A percentile compares a stretch with the other conserved stretches of the same genome.
Conservation (phyloP, 2,888 invertebrate species). For the Clostera curtula region DNA sequence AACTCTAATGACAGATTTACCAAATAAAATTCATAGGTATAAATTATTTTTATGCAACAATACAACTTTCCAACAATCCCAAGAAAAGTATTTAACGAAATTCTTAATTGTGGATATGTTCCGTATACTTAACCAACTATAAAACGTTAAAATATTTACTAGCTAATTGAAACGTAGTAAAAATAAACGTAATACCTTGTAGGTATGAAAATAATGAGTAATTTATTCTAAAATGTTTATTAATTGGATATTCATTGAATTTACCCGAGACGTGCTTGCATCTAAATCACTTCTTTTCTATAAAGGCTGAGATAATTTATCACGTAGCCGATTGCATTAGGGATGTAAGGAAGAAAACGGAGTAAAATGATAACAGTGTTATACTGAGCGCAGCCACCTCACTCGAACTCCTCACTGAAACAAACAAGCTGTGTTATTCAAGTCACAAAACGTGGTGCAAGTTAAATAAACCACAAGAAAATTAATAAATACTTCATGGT, state of each 20-base stretch:
- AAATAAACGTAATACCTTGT: conserved; percentile 9
- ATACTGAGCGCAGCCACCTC: conserved; percentile 46
- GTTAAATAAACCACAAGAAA: conserved; percentile 11
- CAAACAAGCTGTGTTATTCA: conserved; percentile 44
- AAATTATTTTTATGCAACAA: conserved; percentile 27
- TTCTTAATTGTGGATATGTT: conserved; percentile 35
- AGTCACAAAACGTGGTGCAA: conserved; percentile 21
- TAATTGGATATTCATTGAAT: conserved; percentile 18
- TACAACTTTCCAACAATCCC: conserved; percentile 25
- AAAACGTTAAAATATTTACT: conserved; percentile 27
- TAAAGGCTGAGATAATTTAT: conserved; percentile 59
- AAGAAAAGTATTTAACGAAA: conserved; percentile 18
- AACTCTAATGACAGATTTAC: conserved; percentile 24
- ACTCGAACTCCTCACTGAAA: conserved; percentile 64
- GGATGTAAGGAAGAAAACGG: conserved; percentile 44
- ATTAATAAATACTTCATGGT: conserved; percentile 20
- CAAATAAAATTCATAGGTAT: conserved; percentile 17
- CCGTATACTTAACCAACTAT: conserved; percentile 35
- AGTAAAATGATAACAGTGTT: conserved; percentile 59
- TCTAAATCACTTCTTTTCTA: conserved; percentile 49
- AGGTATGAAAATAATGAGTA: conserved; percentile 13
- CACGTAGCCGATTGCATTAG: conserved; percentile 61
- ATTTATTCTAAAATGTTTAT: conserved; percentile 13
- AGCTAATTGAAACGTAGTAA: conserved; percentile 24
- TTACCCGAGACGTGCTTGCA: conserved; percentile 24